These are phyloP conservation scores for Tenthredo mesomela DNA, from an alignment of 2,888 invertebrate genomes.

Conservation along the genomic window DNA sequence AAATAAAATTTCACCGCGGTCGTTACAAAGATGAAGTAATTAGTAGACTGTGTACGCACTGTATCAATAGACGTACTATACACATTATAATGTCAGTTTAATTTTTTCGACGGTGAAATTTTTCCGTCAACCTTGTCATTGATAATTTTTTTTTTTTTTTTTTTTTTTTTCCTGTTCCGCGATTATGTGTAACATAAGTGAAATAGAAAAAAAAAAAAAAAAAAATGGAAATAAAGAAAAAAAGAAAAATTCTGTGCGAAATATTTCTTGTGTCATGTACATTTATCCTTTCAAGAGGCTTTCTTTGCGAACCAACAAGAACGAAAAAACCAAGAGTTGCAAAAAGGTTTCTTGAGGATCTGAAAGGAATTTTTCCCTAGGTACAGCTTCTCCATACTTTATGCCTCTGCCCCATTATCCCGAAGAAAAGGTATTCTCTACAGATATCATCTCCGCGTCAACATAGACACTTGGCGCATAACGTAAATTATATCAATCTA, in stretches of 20 bases:
- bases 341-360: constrained; percentile 37
- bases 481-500: constrained; percentile 2
- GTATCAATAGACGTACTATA: not conserved
- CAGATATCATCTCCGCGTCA: constrained; percentile 28
- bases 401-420: constrained; percentile 25
- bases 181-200: not conserved
- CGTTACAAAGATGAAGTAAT: constrained; percentile 2
- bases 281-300: constrained; percentile 30
- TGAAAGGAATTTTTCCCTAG: constrained; percentile 32
- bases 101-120: not conserved
- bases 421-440: constrained; percentile 28
- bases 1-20: not conserved
- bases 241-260: not conserved
- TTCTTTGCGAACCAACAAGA: not conserved
- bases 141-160: not conserved
- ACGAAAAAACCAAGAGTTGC: constrained; percentile 27
- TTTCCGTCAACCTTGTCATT: not conserved
- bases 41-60: not conserved
- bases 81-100: not conserved
- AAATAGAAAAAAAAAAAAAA: not conserved
- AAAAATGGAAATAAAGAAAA: not conserved
- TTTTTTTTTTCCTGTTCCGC: not conserved
- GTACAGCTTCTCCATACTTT: constrained; percentile 37
- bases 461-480: not conserved
- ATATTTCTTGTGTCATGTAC: constrained; percentile 1